Base-by-base conservation (phyloP, 2,797 vertebrate genomes). In the Tokudaia muenninki region DNA sequence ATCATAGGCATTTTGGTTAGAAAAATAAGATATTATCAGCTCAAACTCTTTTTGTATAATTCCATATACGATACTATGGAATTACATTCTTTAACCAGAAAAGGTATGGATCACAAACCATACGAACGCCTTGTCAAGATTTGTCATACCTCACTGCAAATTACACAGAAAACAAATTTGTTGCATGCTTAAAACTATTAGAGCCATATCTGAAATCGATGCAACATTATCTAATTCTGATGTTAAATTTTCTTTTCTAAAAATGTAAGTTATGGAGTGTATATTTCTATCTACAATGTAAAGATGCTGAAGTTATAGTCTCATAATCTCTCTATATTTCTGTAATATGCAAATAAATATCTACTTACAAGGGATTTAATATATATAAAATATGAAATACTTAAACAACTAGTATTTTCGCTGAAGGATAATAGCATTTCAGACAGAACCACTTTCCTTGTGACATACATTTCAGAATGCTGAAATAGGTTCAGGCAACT, bases 1-100 rank as follows among this genome's bases (percentile, higher is more conserved):
- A 52, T 96, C 91, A 93, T 41, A 79, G 29, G 88, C 29, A 87
- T 59, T 97, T 31, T 87, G 57, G 12, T 92, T 70, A 89, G 26
- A 96, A 87, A 93, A 47, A 72, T 92, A 94, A 74, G 52, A 93
- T 90, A 74, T 83, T 89, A 83, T 70, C 52, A 81, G 4, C 95
- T 97, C 52, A 70, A 87, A 34, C 31, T 9, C 74, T 50, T 86
- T 95, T 75, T 94, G 61, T 0, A 87, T 37, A 37, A 37, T 21
- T 72, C n/a, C 44, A 94, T 65, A 83, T 72, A 22, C 17, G 74
- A 78, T 87, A 89, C 3, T 63, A 81, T 61, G 61, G 61, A 92
- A 96, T 80, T 92, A 16, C 12, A n/a, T 89, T 63, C 44, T 87
- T 92, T 95, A 97, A 94, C 55, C 52, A 88, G 61, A 89, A 97